Conservation (phyloP, 30 jellyfish, hydroid and myxozoan species). For the Catostylus mosaicus region DNA sequence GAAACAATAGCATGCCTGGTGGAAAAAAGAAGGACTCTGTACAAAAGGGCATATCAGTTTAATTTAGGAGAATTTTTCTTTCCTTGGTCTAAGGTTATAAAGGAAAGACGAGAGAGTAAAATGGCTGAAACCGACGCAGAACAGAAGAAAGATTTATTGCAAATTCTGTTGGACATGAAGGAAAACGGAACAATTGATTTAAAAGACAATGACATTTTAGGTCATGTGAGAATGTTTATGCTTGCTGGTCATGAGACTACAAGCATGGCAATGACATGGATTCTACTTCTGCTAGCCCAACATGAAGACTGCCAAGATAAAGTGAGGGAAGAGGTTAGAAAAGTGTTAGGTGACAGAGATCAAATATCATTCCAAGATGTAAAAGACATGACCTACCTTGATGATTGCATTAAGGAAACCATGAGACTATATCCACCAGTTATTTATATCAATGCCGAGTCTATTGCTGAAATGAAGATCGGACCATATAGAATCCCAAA, state of each 20-base stretch:
- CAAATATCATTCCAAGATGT: conserved; percentile 10
- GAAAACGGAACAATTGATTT: too few species aligned
- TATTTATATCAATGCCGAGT: background rate
- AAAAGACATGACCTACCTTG: background rate
- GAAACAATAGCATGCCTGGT: too few species aligned
- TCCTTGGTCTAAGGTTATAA: too few species aligned
- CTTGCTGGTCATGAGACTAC: conserved; percentile 31
- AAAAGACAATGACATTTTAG: background rate
- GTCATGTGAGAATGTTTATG: conserved; percentile 4
- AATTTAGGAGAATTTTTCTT: too few species aligned
- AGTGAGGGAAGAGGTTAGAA: background rate
- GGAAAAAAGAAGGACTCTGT: too few species aligned
- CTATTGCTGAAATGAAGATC: conserved; percentile 10
- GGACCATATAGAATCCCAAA: conserved; percentile 47
- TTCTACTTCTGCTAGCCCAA: too few species aligned
- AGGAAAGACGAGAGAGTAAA: background rate
- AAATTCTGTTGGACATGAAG: background rate
- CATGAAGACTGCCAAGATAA: too few species aligned
- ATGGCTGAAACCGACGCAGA: background rate
- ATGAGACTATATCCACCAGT: conserved; percentile 34
- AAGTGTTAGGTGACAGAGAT: conserved; percentile 18
- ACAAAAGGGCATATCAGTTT: too few species aligned
- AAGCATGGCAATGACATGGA: too few species aligned
- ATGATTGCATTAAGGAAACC: conserved; percentile 47
- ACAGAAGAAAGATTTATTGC: background rate